Conservation (phyloP, 2,888 invertebrate species). For the Aelia acuminata region DNA sequence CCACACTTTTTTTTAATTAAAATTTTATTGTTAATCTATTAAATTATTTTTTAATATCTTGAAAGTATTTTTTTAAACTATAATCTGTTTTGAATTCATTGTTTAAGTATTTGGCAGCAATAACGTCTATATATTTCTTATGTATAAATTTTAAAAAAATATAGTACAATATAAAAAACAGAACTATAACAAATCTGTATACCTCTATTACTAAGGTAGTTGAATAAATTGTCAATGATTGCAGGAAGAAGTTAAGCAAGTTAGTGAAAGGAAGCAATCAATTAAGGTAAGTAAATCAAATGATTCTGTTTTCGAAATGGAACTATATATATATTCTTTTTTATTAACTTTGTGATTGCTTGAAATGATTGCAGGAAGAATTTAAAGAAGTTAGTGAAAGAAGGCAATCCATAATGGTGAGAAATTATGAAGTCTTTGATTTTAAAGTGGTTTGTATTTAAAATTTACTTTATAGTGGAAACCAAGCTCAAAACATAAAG, state of each 20-base stretch:
- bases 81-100: too few relatives aligned
- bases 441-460: background rate
- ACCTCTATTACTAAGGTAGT: too few relatives aligned
- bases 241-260: slow-evolving; percentile 65
- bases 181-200: too few relatives aligned
- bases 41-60: too few relatives aligned
- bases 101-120: too few relatives aligned
- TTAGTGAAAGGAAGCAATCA: slow-evolving; percentile 67
- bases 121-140: too few relatives aligned
- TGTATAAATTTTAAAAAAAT: too few relatives aligned
- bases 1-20: too few relatives aligned
- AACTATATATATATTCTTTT: background rate
- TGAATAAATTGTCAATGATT: background rate
- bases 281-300: slow-evolving; percentile 48
- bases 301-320: background rate
- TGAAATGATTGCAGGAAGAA: slow-evolving; percentile 37
- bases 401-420: slow-evolving; percentile 67
- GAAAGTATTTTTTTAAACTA: too few relatives aligned
- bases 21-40: too few relatives aligned
- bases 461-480: background rate
- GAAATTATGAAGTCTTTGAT: background rate
- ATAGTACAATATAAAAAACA: too few relatives aligned
- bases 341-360: background rate
- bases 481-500: too few relatives aligned
- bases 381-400: slow-evolving; percentile 66